Percentiles rank a stretch among this genome's conserved stretches.
phyloP scores from a whole-genome alignment of 2,888 invertebrate species.

The Catocala sponsa region DNA sequence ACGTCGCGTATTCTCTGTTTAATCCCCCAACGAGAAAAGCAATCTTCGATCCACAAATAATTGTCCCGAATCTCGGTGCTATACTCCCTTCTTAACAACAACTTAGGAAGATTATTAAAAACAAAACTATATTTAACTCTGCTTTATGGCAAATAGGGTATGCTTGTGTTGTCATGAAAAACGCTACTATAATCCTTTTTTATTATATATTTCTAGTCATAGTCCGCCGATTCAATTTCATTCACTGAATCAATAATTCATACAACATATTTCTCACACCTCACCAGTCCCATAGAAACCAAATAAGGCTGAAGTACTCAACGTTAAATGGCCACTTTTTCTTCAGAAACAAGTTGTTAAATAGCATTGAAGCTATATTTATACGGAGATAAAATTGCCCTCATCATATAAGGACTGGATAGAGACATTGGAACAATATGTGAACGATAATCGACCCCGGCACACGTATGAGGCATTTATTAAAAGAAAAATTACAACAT shows the following conservation, averaged over 20 bases:
- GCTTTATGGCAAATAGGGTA: too few species aligned
- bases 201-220: too few species aligned
- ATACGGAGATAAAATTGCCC: background rate
- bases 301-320: background rate
- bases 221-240: too few species aligned
- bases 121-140: too few species aligned
- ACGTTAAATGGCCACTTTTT: background rate
- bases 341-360: constrained; percentile 1
- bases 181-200: too few species aligned
- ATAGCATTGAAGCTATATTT: background rate
- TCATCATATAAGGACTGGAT: background rate
- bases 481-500: constrained; percentile 10
- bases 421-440: constrained; percentile 9
- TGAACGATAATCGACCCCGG: background rate
- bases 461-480: background rate
- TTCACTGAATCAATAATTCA: background rate
- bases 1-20: too few species aligned
- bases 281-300: background rate
- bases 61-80: too few species aligned
- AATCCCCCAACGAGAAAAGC: too few species aligned
- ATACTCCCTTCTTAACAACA: too few species aligned
- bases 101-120: too few species aligned
- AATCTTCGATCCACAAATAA: too few species aligned
- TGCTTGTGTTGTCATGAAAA: too few species aligned
- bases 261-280: background rate